Conservation (phyloP, 1,140 invertebrate species). For the Pseudoatta argentina region DNA sequence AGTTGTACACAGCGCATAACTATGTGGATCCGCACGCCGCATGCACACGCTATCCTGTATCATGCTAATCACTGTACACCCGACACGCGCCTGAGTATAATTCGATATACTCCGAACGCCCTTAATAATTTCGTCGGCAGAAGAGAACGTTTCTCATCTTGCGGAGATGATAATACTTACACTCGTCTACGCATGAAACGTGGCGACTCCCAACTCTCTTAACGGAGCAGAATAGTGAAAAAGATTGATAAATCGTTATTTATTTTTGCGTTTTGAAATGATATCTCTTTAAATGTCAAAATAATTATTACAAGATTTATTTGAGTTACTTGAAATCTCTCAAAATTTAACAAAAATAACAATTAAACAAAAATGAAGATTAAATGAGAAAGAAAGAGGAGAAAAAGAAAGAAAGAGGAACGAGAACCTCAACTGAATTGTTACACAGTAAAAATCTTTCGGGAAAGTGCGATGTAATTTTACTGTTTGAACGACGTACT, state of each 20-base stretch:
- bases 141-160: neutral
- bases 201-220: neutral
- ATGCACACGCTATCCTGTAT: slow-evolving; percentile 26
- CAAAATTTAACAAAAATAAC: no score
- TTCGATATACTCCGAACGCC: slow-evolving; percentile 47
- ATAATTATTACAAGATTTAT: no score
- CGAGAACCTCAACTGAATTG: neutral
- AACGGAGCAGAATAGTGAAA: neutral
- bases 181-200: neutral
- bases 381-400: neutral
- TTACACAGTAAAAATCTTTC: slow-evolving; percentile 41
- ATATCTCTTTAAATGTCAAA: no score
- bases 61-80: slow-evolving; percentile 47
- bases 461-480: slow-evolving; percentile 23
- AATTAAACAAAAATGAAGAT: no score
- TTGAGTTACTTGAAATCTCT: no score
- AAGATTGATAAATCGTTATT: no score
- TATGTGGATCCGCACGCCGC: neutral
- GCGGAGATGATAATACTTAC: slow-evolving; percentile 26
- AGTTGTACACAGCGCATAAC: slow-evolving; percentile 26
- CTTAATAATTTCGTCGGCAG: slow-evolving; percentile 31
- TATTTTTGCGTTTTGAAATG: no score
- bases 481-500: slow-evolving; percentile 11
- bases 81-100: slow-evolving; percentile 47
- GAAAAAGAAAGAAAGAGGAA: neutral